Base-by-base conservation (phyloP, 2,888 invertebrate species). In the Synergus itoensis region DNA sequence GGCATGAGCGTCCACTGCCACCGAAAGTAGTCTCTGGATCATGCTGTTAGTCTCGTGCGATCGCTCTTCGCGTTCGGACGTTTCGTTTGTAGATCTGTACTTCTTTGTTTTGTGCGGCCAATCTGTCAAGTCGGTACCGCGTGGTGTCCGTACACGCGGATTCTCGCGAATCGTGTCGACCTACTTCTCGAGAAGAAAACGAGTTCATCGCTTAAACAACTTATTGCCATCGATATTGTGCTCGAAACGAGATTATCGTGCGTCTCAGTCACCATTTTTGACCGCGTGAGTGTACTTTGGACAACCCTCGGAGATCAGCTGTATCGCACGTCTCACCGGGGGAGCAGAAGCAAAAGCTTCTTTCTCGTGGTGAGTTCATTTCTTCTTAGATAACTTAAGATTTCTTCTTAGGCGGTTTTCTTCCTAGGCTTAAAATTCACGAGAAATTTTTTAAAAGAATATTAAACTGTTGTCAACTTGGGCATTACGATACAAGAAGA, bases 11-110 rank as follows among this genome's bases (percentile, higher is more conserved):
- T 53, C 53, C 73, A 53, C 73, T 53, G 18, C 53, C 53, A 28
- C 36, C 48, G 18, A 53, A 48, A 57, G 18, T 57, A 73, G 73
- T 73, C 73, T 73, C 73, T 36, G 5, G 36, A 36, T 36, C 36
- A 36, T 36, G 36, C 36, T 7, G 36, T 0, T 57, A 73, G 73
- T 73, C 73, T 73, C 73, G 73, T 73, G 73, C 73, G 73, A 73
- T 36, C 73, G 73, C 73, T 73, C 73, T 16, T 57, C 0, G 73
- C n/a, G 73, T 57, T 73, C 73, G 73, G 53, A 73, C 73, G 73
- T 53, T 53, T 40, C n/a, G 4, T 7, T 1, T 7, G n/a, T 0
- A 36, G 73, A 40, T 36, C 40, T 53, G 18, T 28, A 28, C 12
- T 40, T 73, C 53, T 45, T 43, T 14, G 18, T 67, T 9, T 1